A percentile compares a stretch with the other conserved stretches of the same genome.
These are phyloP conservation scores for Tachysurus fulvidraco DNA, from an alignment of 2,113 vertebrate species.

Conservation along the genomic window DNA sequence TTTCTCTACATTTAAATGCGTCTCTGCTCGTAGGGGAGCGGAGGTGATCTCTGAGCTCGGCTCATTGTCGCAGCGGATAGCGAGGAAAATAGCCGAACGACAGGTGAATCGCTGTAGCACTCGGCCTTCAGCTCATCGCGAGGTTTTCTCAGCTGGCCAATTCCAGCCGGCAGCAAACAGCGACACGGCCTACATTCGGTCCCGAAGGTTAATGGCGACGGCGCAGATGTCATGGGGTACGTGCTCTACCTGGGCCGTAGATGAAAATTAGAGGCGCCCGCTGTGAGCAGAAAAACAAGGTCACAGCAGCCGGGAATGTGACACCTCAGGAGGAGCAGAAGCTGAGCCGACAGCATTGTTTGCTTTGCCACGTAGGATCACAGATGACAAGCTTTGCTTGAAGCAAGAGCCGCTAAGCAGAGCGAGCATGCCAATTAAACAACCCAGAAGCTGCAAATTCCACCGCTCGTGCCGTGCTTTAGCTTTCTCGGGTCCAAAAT, in stretches of 20 bases:
- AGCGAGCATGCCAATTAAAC: constrained; percentile 76
- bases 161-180: constrained; percentile 58
- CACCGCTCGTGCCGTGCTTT: constrained; percentile 57
- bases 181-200: constrained; percentile 68
- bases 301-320: constrained; percentile 62
- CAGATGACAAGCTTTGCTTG: constrained; percentile 76
- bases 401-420: constrained; percentile 77
- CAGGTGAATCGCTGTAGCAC: constrained; percentile 52
- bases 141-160: constrained; percentile 47
- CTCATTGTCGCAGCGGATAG: constrained; percentile 60
- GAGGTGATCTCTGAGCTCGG: constrained; percentile 43
- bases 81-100: constrained; percentile 53
- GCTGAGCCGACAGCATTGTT: constrained; percentile 64
- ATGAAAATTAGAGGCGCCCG: constrained; percentile 35
- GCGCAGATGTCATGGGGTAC: constrained; percentile 52
- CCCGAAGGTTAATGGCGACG: constrained; percentile 73
- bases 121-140: constrained; percentile 43
- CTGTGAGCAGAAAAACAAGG: constrained; percentile 66
- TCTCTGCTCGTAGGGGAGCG: constrained; percentile 23
- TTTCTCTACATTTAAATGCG: constrained; percentile 18
- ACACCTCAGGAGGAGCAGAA: constrained; percentile 54
- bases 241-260: constrained; percentile 45
- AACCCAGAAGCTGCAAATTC: constrained; percentile 71
- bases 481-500: constrained; percentile 54
- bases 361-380: constrained; percentile 77